These are phyloP conservation scores for Agrochola macilenta DNA, from an alignment of 2,888 invertebrate genomes.

Conservation along the genomic window DNA sequence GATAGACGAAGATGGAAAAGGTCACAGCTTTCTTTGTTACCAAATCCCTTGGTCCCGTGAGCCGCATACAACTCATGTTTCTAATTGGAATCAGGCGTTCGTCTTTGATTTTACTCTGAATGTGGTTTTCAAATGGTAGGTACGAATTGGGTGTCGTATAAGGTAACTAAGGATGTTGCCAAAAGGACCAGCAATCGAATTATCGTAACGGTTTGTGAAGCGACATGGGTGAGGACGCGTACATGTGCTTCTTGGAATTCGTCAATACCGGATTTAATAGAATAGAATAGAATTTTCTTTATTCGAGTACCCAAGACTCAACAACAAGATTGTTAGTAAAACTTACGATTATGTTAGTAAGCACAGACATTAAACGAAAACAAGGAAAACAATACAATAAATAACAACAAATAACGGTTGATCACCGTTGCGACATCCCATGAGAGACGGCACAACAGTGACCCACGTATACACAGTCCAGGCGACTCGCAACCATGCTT, in stretches of 20 bases:
- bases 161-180: not conserved
- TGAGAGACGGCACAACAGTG: too few relatives aligned
- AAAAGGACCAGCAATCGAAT: not conserved
- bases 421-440: too few relatives aligned
- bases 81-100: conserved; percentile 37
- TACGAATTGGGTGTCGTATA: not conserved
- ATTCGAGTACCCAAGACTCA: too few relatives aligned
- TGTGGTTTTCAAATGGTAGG: not conserved
- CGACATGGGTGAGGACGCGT: not conserved
- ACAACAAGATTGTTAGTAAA: too few relatives aligned
- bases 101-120: conserved; percentile 2
- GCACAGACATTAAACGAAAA: too few relatives aligned
- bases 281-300: too few relatives aligned
- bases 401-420: too few relatives aligned
- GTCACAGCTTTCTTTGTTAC: conserved; percentile 48
- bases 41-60: conserved; percentile 42
- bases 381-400: too few relatives aligned
- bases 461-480: too few relatives aligned
- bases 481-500: too few relatives aligned
- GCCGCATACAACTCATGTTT: conserved; percentile 36
- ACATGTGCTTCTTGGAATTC: not conserved
- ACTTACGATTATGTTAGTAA: too few relatives aligned
- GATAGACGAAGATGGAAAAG: conserved; percentile 43
- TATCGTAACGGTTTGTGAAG: not conserved
- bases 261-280: not conserved